Percentiles rank a stretch among this genome's conserved stretches.
Conservation (phyloP, 2,888 invertebrate genomes). For the Tenthredo livida region DNA sequence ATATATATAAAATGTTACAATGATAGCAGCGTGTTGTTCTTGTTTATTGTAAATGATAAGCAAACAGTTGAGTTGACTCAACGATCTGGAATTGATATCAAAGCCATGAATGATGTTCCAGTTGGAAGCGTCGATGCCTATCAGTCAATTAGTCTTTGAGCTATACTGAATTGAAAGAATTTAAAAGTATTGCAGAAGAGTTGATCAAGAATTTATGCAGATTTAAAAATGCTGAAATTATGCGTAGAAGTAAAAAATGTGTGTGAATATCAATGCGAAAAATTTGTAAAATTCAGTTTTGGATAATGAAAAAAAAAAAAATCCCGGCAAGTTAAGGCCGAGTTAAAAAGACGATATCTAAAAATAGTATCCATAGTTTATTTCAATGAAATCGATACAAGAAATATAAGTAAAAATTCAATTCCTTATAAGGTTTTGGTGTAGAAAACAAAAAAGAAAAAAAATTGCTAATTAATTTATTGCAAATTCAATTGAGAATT, state of each 20-base stretch:
- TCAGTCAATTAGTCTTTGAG: background rate
- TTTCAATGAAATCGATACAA: background rate
- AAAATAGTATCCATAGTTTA: background rate
- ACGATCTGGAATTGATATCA: slow-evolving; percentile 14
- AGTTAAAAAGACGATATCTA: background rate
- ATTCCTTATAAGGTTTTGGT: background rate
- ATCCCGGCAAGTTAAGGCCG: too few relatives aligned
- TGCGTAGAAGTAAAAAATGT: background rate
- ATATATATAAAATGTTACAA: background rate
- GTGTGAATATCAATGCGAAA: background rate
- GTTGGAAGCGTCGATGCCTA: background rate
- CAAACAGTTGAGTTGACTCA: slow-evolving; percentile 28
- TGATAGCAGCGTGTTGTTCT: background rate
- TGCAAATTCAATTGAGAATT: background rate
- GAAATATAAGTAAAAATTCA: background rate
- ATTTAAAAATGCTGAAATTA: background rate
- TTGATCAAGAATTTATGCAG: background rate
- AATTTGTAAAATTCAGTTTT: background rate
- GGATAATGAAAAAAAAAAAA: too few relatives aligned
- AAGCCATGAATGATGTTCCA: slow-evolving; percentile 13
- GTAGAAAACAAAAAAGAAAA: background rate
- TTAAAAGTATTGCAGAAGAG: background rate
- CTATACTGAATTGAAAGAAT: background rate
- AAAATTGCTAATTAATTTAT: background rate
- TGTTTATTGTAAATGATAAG: background rate